These are phyloP conservation scores for Orthonyx spaldingii DNA, from an alignment of 2,113 vertebrate genomes.

Conservation along the genomic window DNA sequence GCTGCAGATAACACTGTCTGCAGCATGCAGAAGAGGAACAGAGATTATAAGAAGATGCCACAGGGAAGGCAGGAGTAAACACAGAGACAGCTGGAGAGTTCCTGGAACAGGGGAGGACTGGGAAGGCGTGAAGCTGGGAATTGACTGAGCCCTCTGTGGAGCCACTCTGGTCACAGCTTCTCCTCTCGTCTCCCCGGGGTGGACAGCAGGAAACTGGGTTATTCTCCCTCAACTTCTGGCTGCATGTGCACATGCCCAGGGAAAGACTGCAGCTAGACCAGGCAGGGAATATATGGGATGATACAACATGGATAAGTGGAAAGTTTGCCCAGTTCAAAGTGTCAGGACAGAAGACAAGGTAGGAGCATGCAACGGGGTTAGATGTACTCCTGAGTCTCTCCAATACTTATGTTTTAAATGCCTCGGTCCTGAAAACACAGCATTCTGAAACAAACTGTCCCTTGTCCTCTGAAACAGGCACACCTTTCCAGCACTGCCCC, in stretches of 20 bases:
- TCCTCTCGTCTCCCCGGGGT: neutral
- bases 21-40: neutral
- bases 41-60: neutral
- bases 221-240: neutral
- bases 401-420: neutral
- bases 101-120: neutral
- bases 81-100: neutral
- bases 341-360: neutral
- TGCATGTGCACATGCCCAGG: neutral
- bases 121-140: neutral
- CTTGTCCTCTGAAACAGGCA: neutral
- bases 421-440: neutral
- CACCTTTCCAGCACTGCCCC: neutral
- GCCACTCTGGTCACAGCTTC: neutral
- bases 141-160: neutral
- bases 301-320: neutral
- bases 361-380: neutral
- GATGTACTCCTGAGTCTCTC: neutral
- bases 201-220: neutral
- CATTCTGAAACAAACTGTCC: neutral
- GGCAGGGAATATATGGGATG: neutral
- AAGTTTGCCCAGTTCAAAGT: neutral
- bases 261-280: neutral
- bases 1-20: neutral
- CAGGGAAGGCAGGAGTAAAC: neutral